Conservation (phyloP, 2,113 vertebrate genomes). For the Osmerus mordax region DNA sequence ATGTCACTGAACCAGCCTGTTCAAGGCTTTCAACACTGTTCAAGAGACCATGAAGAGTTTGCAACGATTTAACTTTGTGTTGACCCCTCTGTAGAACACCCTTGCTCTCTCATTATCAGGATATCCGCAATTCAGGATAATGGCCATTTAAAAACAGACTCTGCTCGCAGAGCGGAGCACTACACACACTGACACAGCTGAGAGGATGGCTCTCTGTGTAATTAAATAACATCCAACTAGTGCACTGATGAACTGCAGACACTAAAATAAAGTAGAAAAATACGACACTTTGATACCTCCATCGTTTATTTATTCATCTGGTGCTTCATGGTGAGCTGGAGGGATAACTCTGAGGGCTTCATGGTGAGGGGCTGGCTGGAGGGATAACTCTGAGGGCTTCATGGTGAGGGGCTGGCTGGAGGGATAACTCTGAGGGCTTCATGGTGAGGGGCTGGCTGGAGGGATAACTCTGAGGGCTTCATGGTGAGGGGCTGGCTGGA, state of each 20-base stretch:
- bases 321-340: slow-evolving; percentile 20
- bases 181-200: slow-evolving; percentile 43
- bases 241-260: slow-evolving; percentile 22
- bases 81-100: slow-evolving; percentile 64
- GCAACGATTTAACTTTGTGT: slow-evolving; percentile 65
- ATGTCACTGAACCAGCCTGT: slow-evolving; percentile 53
- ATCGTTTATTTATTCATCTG: background rate
- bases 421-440: background rate
- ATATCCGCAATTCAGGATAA: slow-evolving; percentile 55
- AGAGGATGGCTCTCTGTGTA: slow-evolving; percentile 49
- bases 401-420: background rate
- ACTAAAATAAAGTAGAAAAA: slow-evolving; percentile 37
- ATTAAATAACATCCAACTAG: slow-evolving; percentile 59
- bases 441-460: background rate
- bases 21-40: slow-evolving; percentile 61
- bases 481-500: background rate
- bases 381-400: background rate
- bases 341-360: too few relatives aligned
- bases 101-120: slow-evolving; percentile 61
- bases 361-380: background rate
- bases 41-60: slow-evolving; percentile 70
- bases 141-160: slow-evolving; percentile 48
- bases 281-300: slow-evolving; percentile 38
- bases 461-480: slow-evolving; percentile 4
- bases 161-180: slow-evolving; percentile 31